Evolutionary conservation across 2,888 invertebrate species (phyloP).

Genomic region (Desoria tigrina): DNA sequence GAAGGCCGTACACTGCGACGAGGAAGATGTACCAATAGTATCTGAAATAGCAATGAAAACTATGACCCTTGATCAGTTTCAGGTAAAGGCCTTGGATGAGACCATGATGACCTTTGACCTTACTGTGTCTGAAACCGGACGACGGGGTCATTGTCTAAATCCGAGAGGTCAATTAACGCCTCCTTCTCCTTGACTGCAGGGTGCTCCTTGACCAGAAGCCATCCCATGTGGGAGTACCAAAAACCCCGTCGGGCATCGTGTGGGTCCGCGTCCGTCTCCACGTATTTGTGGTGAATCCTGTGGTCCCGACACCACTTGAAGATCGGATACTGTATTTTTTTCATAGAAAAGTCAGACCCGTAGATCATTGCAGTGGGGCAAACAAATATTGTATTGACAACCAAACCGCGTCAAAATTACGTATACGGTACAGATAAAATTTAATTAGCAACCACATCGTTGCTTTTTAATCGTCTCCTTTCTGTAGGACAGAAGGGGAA

Average conservation of each 20-base stretch:
- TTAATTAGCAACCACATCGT: no score
- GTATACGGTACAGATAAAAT: no score
- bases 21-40: neutral
- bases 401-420: no score
- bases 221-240: slow-evolving; percentile 94
- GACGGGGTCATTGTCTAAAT: slow-evolving; percentile 77
- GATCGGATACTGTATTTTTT: slow-evolving; percentile 27
- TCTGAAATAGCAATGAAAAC: neutral
- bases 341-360: no score
- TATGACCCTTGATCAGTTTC: neutral
- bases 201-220: slow-evolving; percentile 87
- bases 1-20: neutral
- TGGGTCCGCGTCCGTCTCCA: slow-evolving; percentile 90
- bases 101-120: slow-evolving; percentile 1
- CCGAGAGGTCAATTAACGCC: slow-evolving; percentile 78
- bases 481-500: no score
- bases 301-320: slow-evolving; percentile 24
- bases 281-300: slow-evolving; percentile 60
- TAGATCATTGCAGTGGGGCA: no score
- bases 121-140: slow-evolving; percentile 82
- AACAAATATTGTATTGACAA: no score
- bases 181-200: slow-evolving; percentile 84
- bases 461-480: no score
- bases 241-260: slow-evolving; percentile 89
- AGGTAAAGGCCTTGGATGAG: no score